A percentile compares a stretch with the other conserved stretches of the same genome.
Evolutionary conservation across 2,113 vertebrate genomes (phyloP).

Genomic region (Tychaedon coryphoeus): DNA sequence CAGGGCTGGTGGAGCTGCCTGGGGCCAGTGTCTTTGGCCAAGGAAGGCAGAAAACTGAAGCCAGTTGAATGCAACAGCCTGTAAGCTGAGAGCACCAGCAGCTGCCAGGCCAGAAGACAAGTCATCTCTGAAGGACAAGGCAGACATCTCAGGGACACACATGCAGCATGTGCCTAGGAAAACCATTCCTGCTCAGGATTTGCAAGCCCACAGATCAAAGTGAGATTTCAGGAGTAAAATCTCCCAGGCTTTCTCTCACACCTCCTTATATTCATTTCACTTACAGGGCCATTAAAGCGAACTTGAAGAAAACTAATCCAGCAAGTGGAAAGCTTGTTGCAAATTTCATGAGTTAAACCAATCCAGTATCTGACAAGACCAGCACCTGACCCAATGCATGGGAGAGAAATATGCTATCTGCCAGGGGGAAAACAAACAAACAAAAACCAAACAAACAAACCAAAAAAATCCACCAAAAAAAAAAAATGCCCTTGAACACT

Average conservation of each 20-base stretch:
- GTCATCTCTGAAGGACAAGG: not conserved
- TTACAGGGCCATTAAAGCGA: not conserved
- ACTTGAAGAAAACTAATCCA: not conserved
- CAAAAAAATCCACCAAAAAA: too few relatives aligned
- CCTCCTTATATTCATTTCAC: not conserved
- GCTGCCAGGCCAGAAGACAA: not conserved
- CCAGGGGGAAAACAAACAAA: too few relatives aligned
- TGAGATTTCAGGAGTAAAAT: not conserved
- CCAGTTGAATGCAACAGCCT: not conserved
- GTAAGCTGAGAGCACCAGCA: not conserved
- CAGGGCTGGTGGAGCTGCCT: not conserved
- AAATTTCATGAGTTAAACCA: not conserved
- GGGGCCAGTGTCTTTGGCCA: fast-evolving
- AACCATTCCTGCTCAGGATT: not conserved
- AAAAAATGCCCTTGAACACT: not conserved
- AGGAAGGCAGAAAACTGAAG: not conserved
- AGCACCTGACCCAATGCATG: fast-evolving
- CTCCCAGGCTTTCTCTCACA: not conserved
- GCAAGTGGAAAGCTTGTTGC: not conserved
- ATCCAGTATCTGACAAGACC: not conserved
- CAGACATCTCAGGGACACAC: not conserved
- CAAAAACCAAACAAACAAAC: too few relatives aligned
- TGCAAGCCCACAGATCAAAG: not conserved
- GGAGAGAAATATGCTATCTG: not conserved
- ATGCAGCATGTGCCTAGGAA: fast-evolving